Conservation (phyloP, 2,797 vertebrate species). For the Cossypha caffra region DNA sequence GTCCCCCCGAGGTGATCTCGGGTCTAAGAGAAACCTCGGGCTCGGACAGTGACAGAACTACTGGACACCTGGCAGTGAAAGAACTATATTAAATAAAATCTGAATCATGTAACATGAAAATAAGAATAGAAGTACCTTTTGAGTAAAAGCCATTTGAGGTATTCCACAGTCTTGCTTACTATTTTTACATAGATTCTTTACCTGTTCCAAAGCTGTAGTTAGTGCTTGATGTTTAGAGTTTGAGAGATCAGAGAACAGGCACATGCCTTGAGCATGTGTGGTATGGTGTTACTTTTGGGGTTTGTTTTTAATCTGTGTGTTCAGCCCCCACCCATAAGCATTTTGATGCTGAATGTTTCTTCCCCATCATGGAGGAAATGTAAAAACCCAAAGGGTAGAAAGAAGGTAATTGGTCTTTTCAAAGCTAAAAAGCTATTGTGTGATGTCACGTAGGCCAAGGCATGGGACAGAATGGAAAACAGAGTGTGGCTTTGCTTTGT, state of each 20-base stretch:
- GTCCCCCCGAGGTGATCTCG: too few species aligned
- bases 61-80: not conserved
- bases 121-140: not conserved
- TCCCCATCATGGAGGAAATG: not conserved
- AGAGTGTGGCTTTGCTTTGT: not conserved
- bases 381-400: not conserved
- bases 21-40: too few species aligned
- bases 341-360: not conserved
- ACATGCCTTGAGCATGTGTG: not conserved
- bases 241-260: not conserved
- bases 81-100: not conserved
- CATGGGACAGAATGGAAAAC: not conserved
- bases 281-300: rapidly evolving
- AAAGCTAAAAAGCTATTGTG: not conserved
- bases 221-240: not conserved
- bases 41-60: not conserved
- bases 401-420: not conserved
- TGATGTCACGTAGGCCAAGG: not conserved
- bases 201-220: not conserved
- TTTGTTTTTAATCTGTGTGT: not conserved
- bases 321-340: rapidly evolving
- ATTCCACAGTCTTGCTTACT: not conserved
- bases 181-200: not conserved
- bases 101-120: not conserved
- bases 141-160: not conserved